Evolutionary conservation across 2,888 invertebrate genomes (phyloP).

Genomic region (Mylabris sibirica): DNA sequence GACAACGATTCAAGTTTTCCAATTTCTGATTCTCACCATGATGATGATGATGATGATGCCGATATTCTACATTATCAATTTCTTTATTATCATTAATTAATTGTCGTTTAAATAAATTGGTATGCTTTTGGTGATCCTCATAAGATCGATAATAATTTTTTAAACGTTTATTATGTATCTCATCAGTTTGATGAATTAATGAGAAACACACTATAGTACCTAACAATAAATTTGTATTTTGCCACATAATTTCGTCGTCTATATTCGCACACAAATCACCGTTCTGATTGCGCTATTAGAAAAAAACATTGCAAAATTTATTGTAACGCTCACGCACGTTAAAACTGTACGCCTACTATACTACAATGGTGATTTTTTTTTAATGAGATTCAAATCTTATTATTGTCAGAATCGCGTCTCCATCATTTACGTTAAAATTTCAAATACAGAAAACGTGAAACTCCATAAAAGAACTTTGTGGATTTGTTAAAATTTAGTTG

Average conservation of each 20-base stretch:
- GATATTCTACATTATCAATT: neutral
- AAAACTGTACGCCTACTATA: neutral
- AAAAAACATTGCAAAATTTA: slow-evolving; percentile 8
- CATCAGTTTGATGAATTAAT: neutral
- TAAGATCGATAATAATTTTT: slow-evolving; percentile 28
- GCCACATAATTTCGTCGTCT: neutral
- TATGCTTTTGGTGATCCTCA: slow-evolving; percentile 19
- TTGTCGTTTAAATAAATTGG: slow-evolving; percentile 10
- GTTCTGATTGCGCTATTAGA: neutral
- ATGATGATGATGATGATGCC: slow-evolving; percentile 15
- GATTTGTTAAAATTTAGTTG: neutral
- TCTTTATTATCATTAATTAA: neutral
- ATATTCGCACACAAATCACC: too few relatives aligned
- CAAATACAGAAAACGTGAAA: neutral
- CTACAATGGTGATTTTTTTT: neutral
- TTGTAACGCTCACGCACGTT: neutral
- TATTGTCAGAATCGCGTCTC: slow-evolving; percentile 9
- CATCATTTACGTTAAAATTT: neutral
- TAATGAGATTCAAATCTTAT: neutral
- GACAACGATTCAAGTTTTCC: slow-evolving; percentile 31
- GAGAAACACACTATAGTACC: neutral
- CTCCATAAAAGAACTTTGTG: neutral
- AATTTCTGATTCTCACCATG: slow-evolving; percentile 20
- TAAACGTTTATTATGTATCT: slow-evolving; percentile 11
- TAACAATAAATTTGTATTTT: neutral